A percentile compares a stretch with the other conserved stretches of the same genome.
These are phyloP conservation scores for Enteromius treurensis DNA, from an alignment of 2,797 vertebrate genomes.

Conservation along the genomic window DNA sequence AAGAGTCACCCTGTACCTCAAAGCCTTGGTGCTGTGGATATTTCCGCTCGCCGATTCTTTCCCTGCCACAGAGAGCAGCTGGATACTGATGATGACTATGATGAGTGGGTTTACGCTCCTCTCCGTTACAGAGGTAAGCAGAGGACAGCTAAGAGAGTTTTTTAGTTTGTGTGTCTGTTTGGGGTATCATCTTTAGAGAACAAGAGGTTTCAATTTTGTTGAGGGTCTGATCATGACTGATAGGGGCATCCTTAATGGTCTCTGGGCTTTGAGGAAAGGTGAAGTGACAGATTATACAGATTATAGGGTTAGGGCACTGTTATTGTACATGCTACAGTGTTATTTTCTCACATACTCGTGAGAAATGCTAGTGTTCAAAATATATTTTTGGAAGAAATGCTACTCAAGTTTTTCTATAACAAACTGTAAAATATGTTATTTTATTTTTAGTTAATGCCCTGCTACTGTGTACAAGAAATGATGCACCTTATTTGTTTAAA, in stretches of 20 bases:
- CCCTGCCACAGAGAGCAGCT: slow-evolving; percentile 33
- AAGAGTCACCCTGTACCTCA: slow-evolving; percentile 13
- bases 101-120: slow-evolving; percentile 46
- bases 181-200: background rate
- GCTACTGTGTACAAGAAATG: no score
- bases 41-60: slow-evolving; percentile 23
- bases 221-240: background rate
- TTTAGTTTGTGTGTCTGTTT: slow-evolving; percentile 16
- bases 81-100: slow-evolving; percentile 42
- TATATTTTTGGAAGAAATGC: background rate
- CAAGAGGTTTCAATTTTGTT: background rate
- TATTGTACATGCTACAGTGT: background rate
- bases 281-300: background rate
- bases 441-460: no score
- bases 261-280: background rate
- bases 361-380: background rate
- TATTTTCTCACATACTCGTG: background rate
- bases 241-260: background rate
- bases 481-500: no score
- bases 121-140: slow-evolving; percentile 34
- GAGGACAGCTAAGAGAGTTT: background rate
- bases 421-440: no score
- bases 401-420: background rate
- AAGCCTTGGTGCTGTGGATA: background rate
- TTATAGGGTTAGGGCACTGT: background rate